Evolutionary conservation across 2,797 vertebrate genomes (phyloP), one percentile per base, ranked within the genome.

Genomic region (Heliangelus exortis): DNA sequence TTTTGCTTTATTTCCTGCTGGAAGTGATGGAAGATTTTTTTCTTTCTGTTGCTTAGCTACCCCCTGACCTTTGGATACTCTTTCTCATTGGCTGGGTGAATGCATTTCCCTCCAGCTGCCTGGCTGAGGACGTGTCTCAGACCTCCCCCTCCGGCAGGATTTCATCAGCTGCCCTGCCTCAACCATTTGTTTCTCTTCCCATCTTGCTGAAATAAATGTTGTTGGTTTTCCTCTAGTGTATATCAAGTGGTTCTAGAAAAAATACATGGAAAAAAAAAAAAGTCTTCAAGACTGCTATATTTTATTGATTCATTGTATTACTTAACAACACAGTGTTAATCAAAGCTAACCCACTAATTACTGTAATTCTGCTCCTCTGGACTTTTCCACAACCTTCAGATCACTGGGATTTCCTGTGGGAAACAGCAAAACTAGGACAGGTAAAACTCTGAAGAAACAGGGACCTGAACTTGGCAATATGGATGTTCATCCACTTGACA

Each of bases 41-140:
- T 74, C 55, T 79, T 88, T 84, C 74, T 81, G 91, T 96, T 97
- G 93, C 96, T 97, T 95, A 86, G 95, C 80, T 96, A 94, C 87
- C 57, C 81, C 80, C 34, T 88, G 92, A 95, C 92, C 91, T 90
- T 95, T 93, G 91, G 91, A 88, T 88, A 79, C 80, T 94, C 80
- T 54, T 88, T 94, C 83, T 84, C 71, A 93, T 90, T 92, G 95
- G 92, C 89, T 93, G 85, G 17, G 69, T 59, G 59, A 81, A 84
- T 51, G 63, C 26, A 15, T 92, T 93, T 95, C 73, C 76, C 83
- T 84, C 50, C 69, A 82, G 87, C 67, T 62, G 92, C 84, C 53
- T 85, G 43, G 82, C 76, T 79, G 63, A 0, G 1, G 79, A 58
- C 2, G 0, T 53, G 73, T 68, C 68, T 94, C 72, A 83, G 91